Evolutionary conservation across 2,888 invertebrate species (phyloP).

Genomic region (Dioctria rufipes): DNA sequence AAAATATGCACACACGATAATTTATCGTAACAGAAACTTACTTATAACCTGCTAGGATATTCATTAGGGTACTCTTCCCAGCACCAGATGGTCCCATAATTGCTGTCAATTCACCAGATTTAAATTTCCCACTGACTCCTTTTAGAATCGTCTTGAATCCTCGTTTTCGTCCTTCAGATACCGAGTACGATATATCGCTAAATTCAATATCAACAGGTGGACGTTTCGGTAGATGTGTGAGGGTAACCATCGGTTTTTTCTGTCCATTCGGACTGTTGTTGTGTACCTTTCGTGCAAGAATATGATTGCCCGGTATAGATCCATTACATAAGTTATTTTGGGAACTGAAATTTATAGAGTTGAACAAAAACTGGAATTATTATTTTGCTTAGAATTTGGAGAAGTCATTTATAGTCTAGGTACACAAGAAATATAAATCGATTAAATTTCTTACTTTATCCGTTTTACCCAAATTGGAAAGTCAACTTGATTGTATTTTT

Average conservation of each 20-base stretch:
- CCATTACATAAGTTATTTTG: slow-evolving; percentile 84
- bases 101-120: slow-evolving; percentile 92
- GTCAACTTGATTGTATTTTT: background rate
- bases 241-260: slow-evolving; percentile 81
- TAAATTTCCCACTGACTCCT: slow-evolving; percentile 89
- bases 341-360: slow-evolving; percentile 73
- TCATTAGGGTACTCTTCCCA: slow-evolving; percentile 88
- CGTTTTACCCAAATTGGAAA: slow-evolving; percentile 52
- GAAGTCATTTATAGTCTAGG: background rate
- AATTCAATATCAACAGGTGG: slow-evolving; percentile 94
- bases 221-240: slow-evolving; percentile 87
- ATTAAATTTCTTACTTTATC: slow-evolving; percentile 46
- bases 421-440: background rate
- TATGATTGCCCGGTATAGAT: slow-evolving; percentile 71
- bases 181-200: slow-evolving; percentile 88
- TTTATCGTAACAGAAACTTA: slow-evolving; percentile 70
- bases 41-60: slow-evolving; percentile 91
- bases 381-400: background rate
- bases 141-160: slow-evolving; percentile 91
- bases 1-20: background rate
- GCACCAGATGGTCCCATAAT: slow-evolving; percentile 95
- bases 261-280: slow-evolving; percentile 79
- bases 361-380: background rate
- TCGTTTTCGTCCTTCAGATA: slow-evolving; percentile 85
- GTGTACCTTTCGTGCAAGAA: slow-evolving; percentile 80